These are phyloP conservation scores for Meandrusa payeni DNA, from an alignment of 2,888 invertebrate genomes.

Conservation along the genomic window DNA sequence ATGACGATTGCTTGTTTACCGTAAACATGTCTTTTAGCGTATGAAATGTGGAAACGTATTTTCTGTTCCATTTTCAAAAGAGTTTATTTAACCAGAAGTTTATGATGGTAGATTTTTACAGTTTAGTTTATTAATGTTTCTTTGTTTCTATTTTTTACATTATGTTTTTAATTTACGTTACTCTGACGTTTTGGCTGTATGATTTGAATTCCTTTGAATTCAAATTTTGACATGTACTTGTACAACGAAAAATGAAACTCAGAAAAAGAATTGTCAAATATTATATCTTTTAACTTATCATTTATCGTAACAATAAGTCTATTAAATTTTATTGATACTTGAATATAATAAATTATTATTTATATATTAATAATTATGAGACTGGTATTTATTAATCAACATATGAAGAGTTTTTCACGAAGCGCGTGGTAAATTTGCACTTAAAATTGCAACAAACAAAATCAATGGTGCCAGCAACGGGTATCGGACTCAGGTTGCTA, in stretches of 20 bases:
- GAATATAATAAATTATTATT: no score
- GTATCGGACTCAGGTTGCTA: no score
- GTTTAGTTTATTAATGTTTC: constrained; percentile 22
- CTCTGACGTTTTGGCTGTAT: constrained; percentile 8
- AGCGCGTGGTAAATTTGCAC: no score
- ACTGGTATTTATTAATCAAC: no score
- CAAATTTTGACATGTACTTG: constrained; percentile 8
- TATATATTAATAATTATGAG: no score
- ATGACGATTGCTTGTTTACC: constrained; percentile 71
- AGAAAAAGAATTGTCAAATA: no score
- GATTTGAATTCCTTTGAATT: constrained; percentile 1
- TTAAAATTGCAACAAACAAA: no score
- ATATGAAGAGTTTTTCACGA: no score
- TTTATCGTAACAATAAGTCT: no score
- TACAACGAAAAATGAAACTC: constrained; percentile 22
- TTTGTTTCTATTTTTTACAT: constrained; percentile 11
- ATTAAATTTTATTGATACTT: no score
- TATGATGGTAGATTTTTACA: constrained; percentile 24
- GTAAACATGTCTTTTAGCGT: constrained; percentile 38
- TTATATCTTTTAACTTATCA: no score
- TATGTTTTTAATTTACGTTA: constrained; percentile 10
- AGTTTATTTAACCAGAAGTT: constrained; percentile 28
- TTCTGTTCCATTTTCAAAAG: constrained; percentile 22
- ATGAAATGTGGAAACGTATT: constrained; percentile 32
- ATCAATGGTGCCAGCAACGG: no score